Evolutionary conservation across 1,140 invertebrate genomes (phyloP).

Genomic region (Muscidifurax raptorellus): DNA sequence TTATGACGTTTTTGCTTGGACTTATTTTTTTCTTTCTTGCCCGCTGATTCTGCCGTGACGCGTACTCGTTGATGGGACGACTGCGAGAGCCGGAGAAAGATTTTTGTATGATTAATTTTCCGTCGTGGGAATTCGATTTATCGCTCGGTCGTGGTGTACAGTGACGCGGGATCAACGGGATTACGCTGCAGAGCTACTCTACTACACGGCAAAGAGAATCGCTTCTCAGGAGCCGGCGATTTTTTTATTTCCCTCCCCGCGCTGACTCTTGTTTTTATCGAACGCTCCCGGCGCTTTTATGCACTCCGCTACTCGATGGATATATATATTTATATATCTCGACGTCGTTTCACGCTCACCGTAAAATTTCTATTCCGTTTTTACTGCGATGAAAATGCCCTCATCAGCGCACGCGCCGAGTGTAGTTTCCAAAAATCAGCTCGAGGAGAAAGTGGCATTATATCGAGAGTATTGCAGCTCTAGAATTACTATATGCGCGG

Average conservation of each 20-base stretch:
- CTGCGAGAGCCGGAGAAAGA: not conserved
- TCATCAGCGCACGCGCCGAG: not conserved
- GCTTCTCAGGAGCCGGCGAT: not conserved
- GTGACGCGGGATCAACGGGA: not conserved
- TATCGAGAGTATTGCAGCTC: not conserved
- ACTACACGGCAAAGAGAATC: not conserved
- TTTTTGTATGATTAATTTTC: not conserved
- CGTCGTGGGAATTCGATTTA: constrained; percentile 1
- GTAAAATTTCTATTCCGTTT: not conserved
- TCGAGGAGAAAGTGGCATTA: not conserved
- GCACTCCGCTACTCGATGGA: not conserved
- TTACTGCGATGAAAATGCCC: not conserved
- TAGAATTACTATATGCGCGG: not conserved
- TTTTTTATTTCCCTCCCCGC: not conserved
- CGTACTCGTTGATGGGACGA: too few relatives aligned
- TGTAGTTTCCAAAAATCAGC: not conserved
- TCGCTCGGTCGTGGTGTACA: not conserved
- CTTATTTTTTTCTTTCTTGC: not conserved
- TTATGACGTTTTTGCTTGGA: not conserved
- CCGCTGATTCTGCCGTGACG: too few relatives aligned
- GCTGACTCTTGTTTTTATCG: not conserved
- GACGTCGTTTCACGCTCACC: not conserved
- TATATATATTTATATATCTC: too few relatives aligned
- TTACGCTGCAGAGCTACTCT: not conserved
- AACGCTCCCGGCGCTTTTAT: not conserved